A percentile compares a stretch with the other conserved stretches of the same genome.
phyloP scores from a whole-genome alignment of 2,113 vertebrate species.

The Lampris megalopsis region DNA sequence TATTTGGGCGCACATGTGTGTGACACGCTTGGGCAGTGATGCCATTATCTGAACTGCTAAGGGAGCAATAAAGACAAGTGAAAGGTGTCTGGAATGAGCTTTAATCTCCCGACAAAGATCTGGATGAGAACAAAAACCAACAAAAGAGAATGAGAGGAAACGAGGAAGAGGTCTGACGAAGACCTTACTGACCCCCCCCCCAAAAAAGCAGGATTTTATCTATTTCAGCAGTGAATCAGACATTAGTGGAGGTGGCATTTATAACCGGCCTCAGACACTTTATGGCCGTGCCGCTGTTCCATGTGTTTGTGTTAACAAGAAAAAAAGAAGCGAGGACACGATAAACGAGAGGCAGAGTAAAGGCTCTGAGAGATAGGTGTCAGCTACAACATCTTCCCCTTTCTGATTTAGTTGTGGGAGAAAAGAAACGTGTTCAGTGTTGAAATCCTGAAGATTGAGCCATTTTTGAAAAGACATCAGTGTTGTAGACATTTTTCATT shows the following conservation, averaged over 20 bases:
- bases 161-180: slow-evolving; percentile 18
- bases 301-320: slow-evolving; percentile 16
- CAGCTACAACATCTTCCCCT: slow-evolving; percentile 17
- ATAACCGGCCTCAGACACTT: slow-evolving; percentile 36
- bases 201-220: slow-evolving; percentile 22
- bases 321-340: slow-evolving; percentile 4
- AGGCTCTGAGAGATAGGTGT: slow-evolving; percentile 10
- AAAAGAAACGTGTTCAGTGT: slow-evolving; percentile 29
- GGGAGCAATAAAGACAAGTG: slow-evolving; percentile 31
- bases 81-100: slow-evolving; percentile 44
- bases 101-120: slow-evolving; percentile 35
- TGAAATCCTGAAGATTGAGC: slow-evolving; percentile 22
- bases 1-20: background rate
- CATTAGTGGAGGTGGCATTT: slow-evolving; percentile 29
- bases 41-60: background rate
- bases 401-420: slow-evolving; percentile 4
- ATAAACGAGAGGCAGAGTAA: slow-evolving; percentile 4
- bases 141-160: slow-evolving; percentile 20
- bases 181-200: background rate
- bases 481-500: slow-evolving; percentile 25
- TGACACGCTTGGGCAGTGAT: background rate
- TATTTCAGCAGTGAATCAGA: slow-evolving; percentile 18
- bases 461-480: slow-evolving; percentile 15
- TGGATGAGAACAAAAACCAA: slow-evolving; percentile 15
- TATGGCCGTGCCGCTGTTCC: background rate